Evolutionary conservation across 1,140 invertebrate genomes (phyloP).

Genomic region (Delia radicum): DNA sequence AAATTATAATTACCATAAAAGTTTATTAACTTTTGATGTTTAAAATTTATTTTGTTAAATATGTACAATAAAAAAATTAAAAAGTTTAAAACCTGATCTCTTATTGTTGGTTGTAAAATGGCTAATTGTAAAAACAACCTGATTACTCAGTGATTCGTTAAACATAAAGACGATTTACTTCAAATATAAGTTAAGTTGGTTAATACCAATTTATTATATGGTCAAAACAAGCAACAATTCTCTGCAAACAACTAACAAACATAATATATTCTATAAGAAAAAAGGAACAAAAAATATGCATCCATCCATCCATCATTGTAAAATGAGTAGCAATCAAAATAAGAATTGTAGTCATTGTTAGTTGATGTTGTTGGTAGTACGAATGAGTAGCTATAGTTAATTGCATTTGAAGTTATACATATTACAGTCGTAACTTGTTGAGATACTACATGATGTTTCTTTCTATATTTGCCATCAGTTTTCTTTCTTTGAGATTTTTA

Average conservation of each 20-base stretch:
- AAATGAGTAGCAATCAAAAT: background rate
- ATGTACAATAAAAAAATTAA: background rate
- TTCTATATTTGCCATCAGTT: too few species aligned
- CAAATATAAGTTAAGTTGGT: background rate
- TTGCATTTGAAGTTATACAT: too few species aligned
- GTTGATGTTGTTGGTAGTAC: too few species aligned
- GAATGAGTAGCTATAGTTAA: too few species aligned
- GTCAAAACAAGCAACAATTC: background rate
- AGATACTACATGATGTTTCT: too few species aligned
- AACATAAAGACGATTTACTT: slow-evolving; percentile 15
- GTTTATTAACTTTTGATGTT: background rate
- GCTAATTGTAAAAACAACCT: slow-evolving; percentile 19
- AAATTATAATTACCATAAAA: background rate
- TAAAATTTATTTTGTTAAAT: too few species aligned
- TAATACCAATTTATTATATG: background rate
- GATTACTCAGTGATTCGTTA: slow-evolving; percentile 22
- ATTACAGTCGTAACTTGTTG: too few species aligned
- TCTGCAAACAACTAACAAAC: background rate
- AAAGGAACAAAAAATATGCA: too few species aligned
- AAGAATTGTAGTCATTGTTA: too few species aligned
- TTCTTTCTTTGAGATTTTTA: too few species aligned
- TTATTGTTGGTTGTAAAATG: background rate
- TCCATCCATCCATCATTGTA: slow-evolving; percentile 3
- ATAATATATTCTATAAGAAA: background rate
- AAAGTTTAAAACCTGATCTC: background rate